Conservation (phyloP, 1,140 invertebrate species). For the Lycorma delicatula region DNA sequence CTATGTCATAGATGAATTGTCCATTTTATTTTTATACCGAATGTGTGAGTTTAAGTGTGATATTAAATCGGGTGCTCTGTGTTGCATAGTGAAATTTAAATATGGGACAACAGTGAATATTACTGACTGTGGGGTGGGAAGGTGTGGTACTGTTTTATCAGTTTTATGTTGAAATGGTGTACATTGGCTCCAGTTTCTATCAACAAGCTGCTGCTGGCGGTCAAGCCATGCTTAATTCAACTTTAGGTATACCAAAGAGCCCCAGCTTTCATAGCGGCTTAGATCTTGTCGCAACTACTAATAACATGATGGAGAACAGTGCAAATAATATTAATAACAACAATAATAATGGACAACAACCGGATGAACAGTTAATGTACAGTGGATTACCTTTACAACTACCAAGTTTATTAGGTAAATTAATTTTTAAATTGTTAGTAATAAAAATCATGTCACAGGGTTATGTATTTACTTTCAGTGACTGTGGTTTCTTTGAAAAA, state of each 20-base stretch:
- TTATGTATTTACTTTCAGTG: too few relatives aligned
- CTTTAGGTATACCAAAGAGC: slow-evolving; percentile 66
- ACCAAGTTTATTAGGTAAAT: slow-evolving; percentile 29
- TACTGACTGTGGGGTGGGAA: neutral
- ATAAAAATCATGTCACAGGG: too few relatives aligned
- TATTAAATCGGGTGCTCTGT: too few relatives aligned
- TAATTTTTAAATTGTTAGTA: too few relatives aligned
- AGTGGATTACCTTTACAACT: slow-evolving; percentile 24
- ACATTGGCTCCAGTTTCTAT: slow-evolving; percentile 12
- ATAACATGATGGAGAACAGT: slow-evolving; percentile 2
- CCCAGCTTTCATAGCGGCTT: slow-evolving; percentile 75
- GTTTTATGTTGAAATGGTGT: slow-evolving; percentile 30
- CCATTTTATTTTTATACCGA: too few relatives aligned
- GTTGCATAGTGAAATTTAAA: too few relatives aligned
- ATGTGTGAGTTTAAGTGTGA: too few relatives aligned
- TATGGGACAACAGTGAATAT: too few relatives aligned
- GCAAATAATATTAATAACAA: neutral
- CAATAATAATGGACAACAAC: neutral
- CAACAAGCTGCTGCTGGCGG: slow-evolving; percentile 4
- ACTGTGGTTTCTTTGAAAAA: too few relatives aligned
- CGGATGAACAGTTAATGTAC: slow-evolving; percentile 7
- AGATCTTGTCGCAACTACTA: slow-evolving; percentile 52
- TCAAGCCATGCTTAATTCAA: slow-evolving; percentile 6
- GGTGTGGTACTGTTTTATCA: neutral
- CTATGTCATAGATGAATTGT: too few relatives aligned